Evolutionary conservation across 2,113 vertebrate species (phyloP), one percentile per base, ranked within the genome.

Genomic region (Puffinus mauretanicus): DNA sequence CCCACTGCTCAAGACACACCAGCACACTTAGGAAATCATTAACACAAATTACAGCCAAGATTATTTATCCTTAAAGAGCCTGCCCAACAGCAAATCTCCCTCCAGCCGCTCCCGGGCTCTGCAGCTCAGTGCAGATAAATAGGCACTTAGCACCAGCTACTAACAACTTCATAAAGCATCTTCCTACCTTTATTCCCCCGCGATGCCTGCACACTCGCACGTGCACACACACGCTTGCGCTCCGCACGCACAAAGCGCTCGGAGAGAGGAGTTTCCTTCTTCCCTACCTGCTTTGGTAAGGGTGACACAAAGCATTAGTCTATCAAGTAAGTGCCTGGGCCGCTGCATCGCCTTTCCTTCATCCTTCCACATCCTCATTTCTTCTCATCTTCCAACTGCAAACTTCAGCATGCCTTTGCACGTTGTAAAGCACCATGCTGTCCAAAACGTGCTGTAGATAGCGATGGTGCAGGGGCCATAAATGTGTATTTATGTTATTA

Each of bases 21-120:
- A 88, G 71, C 42, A 36, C 1, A 5, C 60, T 94, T 69, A 29
- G 76, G 69, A 94, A 96, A 95, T 71, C 72, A 78, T 92, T 86
- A 96, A 85, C 0, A 2, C 76, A 86, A 90, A 86, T 51, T 92
- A 44, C 79, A 97, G 57, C 57, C 57, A 69, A 54, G 64, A 71
- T 93, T 81, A 90, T 92, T 94, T 92, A 85, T 81, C 93, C 67
- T 83, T 77, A 67, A 94, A 81, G 60, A 88, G 72, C 51, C 89
- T 93, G 60, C 27, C 58, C 13, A 3, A 75, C 22, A 46, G 88
- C 71, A 94, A 83, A 93, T 69, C 80, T 95, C 77, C 51, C 71
- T 94, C 79, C 79, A 90, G 85, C 21, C 18, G 3, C 54, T 67
- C 61, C 54, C 4, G 4, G 79, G 32, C 66, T 91, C 64, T 4